A percentile compares a stretch with the other conserved stretches of the same genome.
Conservation (phyloP, 2,888 invertebrate species). For the Coenonympha arcania region DNA sequence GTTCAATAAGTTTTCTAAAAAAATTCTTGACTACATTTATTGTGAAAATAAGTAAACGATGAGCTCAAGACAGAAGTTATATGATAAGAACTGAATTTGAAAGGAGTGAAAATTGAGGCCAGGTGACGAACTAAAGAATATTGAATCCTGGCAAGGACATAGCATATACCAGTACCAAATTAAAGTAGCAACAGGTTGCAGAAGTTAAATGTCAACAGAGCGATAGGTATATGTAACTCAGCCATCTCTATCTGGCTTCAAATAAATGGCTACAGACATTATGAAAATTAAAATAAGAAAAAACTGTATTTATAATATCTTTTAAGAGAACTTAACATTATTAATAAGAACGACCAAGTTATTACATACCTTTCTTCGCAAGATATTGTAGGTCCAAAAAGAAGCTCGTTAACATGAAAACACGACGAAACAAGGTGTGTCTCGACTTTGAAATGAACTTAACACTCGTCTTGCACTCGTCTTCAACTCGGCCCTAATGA, state of each 20-base stretch:
- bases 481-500: constrained; percentile 1
- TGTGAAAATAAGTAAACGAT: too few species aligned
- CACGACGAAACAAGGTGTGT: background rate
- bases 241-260: background rate
- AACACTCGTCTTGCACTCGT: constrained; percentile 7
- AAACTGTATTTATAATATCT: too few species aligned
- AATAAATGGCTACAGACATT: background rate
- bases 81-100: too few species aligned
- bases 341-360: background rate
- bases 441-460: background rate
- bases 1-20: too few species aligned
- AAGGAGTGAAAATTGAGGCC: too few species aligned
- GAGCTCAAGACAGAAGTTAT: too few species aligned
- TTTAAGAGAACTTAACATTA: background rate
- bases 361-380: background rate
- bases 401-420: background rate
- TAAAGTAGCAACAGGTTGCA: background rate
- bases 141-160: too few species aligned
- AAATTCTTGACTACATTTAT: too few species aligned
- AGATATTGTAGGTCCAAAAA: background rate
- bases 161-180: too few species aligned
- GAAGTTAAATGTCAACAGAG: background rate
- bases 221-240: background rate
- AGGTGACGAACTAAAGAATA: too few species aligned
- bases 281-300: background rate